Percentiles rank a stretch among this genome's conserved stretches.
Evolutionary conservation across 2,888 invertebrate genomes (phyloP).

Genomic region (Anoplius nigerrimus): DNA sequence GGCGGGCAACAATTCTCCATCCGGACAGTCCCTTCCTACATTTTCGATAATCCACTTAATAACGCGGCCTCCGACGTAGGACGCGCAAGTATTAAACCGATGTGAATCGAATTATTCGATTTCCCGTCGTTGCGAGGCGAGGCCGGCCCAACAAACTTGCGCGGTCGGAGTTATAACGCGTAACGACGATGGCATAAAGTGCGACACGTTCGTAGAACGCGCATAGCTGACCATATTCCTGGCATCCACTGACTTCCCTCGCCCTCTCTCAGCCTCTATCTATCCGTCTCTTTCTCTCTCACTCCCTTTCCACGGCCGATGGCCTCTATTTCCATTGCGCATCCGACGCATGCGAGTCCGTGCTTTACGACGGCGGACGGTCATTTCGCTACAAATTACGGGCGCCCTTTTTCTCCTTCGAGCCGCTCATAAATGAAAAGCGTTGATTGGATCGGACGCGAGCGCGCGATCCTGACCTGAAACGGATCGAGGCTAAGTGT

Average conservation of each 20-base stretch:
- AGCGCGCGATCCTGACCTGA: background rate
- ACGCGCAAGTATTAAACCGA: conserved; percentile 50
- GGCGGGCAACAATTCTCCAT: conserved; percentile 45
- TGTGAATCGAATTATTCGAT: conserved; percentile 57
- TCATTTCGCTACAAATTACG: no score
- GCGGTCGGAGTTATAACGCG: conserved; percentile 3
- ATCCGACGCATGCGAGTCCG: no score
- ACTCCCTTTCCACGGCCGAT: background rate
- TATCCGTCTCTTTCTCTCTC: no score
- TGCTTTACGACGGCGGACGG: no score
- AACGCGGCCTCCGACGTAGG: conserved; percentile 31
- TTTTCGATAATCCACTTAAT: conserved; percentile 60
- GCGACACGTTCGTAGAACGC: no score
- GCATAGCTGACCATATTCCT: background rate
- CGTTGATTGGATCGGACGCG: background rate
- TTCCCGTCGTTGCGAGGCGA: conserved; percentile 37
- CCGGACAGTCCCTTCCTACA: conserved; percentile 42
- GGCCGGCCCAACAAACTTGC: conserved; percentile 22
- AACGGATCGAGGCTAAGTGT: no score
- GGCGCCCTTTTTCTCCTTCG: no score
- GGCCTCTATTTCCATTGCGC: no score
- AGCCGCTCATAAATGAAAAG: no score
- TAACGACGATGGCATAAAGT: conserved; percentile 3
- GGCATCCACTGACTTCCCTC: background rate
- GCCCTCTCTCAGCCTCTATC: background rate